phyloP scores from a whole-genome alignment of 2,113 vertebrate genomes.

The Cyprinodon variegatus region DNA sequence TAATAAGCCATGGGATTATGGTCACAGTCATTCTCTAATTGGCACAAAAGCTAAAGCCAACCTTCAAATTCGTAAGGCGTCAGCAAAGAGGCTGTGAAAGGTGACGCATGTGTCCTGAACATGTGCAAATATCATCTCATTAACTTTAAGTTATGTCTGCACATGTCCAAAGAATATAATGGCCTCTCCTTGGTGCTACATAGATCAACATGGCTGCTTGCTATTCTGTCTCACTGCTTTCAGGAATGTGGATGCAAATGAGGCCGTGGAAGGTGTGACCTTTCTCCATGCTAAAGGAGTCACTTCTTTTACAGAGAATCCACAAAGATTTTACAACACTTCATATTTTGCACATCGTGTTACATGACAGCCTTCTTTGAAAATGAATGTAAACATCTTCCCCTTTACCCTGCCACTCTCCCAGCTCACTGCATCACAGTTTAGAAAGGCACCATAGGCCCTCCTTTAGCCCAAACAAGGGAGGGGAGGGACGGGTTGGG shows the following conservation, averaged over 20 bases:
- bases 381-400: not conserved
- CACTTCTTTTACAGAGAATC: not conserved
- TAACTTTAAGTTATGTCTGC: slow-evolving; percentile 76
- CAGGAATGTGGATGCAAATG: slow-evolving; percentile 60
- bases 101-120: slow-evolving; percentile 44
- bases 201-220: slow-evolving; percentile 68
- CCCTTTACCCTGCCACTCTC: not conserved
- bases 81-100: slow-evolving; percentile 48
- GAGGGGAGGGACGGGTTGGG: too few relatives aligned
- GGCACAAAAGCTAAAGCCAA: slow-evolving; percentile 29
- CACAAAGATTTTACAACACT: not conserved
- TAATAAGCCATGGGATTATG: slow-evolving; percentile 23
- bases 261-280: slow-evolving; percentile 53
- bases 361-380: not conserved
- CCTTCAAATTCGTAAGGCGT: slow-evolving; percentile 33
- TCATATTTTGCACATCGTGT: not conserved
- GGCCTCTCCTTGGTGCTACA: slow-evolving; percentile 47
- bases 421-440: too few relatives aligned
- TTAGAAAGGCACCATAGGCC: too few relatives aligned
- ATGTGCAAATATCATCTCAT: slow-evolving; percentile 75
- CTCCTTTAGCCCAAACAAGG: too few relatives aligned
- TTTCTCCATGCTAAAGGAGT: slow-evolving; percentile 9
- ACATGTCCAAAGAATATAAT: slow-evolving; percentile 70
- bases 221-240: slow-evolving; percentile 69
- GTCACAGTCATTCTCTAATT: slow-evolving; percentile 33